These are phyloP conservation scores for Aplochiton taeniatus DNA, from an alignment of 2,797 vertebrate species.

Conservation along the genomic window DNA sequence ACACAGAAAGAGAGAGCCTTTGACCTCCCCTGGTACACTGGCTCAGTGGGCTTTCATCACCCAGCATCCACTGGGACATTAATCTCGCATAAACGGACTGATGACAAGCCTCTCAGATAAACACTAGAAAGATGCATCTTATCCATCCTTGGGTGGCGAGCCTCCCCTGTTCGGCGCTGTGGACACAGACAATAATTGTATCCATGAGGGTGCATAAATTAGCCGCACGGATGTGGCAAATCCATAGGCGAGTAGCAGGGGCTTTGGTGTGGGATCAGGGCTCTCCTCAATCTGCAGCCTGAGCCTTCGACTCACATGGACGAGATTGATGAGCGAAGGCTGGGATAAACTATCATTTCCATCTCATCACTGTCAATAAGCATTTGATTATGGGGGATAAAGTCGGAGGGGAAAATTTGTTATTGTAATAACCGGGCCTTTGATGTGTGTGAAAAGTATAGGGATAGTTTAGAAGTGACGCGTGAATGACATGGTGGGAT, in stretches of 20 bases:
- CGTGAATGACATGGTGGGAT: slow-evolving; percentile 1
- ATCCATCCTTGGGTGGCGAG: slow-evolving; percentile 50
- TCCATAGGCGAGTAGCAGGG: slow-evolving; percentile 53
- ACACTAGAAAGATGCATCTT: slow-evolving; percentile 44
- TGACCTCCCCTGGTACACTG: slow-evolving; percentile 30
- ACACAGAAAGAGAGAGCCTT: slow-evolving; percentile 21
- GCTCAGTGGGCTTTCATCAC: slow-evolving; percentile 43
- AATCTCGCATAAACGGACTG: slow-evolving; percentile 48
- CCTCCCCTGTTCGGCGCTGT: slow-evolving; percentile 30
- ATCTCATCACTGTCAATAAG: slow-evolving; percentile 65
- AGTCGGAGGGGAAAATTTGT: slow-evolving; percentile 41
- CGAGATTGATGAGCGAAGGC: slow-evolving; percentile 50
- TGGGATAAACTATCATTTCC: slow-evolving; percentile 63
- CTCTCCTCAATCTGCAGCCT: slow-evolving; percentile 45
- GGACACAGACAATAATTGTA: slow-evolving; percentile 67
- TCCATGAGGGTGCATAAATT: slow-evolving; percentile 77
- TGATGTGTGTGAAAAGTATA: slow-evolving; percentile 40
- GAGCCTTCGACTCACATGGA: slow-evolving; percentile 42
- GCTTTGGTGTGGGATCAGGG: slow-evolving; percentile 45
- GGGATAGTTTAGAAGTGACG: too few relatives aligned
- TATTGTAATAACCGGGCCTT: slow-evolving; percentile 54
- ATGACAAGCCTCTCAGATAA: slow-evolving; percentile 54
- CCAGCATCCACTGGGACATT: slow-evolving; percentile 31
- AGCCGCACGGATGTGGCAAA: slow-evolving; percentile 47
- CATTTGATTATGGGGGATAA: slow-evolving; percentile 46